These are phyloP conservation scores for Eremobia ochroleuca DNA, from an alignment of 2,888 invertebrate species.

Conservation along the genomic window DNA sequence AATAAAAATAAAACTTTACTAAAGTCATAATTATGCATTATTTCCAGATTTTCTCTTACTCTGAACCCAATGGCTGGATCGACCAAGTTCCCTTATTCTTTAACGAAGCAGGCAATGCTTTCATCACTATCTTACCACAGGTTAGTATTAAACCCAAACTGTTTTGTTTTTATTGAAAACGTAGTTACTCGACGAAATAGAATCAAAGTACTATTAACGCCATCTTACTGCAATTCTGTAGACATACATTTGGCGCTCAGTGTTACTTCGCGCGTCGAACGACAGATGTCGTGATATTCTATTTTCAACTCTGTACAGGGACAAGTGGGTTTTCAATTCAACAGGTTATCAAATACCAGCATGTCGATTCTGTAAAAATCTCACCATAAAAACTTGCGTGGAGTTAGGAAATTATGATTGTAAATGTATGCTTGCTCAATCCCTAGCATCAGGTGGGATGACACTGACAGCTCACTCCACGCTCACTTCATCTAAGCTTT, in stretches of 20 bases:
- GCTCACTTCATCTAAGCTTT: too few species aligned
- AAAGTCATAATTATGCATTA: not conserved
- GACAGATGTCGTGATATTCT: slow-evolving; percentile 10
- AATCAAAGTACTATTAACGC: slow-evolving; percentile 1
- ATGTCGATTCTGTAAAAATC: too few species aligned
- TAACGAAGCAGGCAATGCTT: slow-evolving; percentile 92
- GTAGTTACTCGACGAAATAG: not conserved
- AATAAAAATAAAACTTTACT: not conserved
- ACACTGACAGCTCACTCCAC: too few species aligned
- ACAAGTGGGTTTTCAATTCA: not conserved
- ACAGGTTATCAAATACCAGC: not conserved
- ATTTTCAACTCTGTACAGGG: not conserved
- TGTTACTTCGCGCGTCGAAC: not conserved
- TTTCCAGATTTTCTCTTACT: slow-evolving; percentile 87
- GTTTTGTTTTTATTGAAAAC: not conserved
- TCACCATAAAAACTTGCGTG: too few species aligned
- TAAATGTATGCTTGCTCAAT: too few species aligned
- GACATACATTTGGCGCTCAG: not conserved
- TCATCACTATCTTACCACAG: slow-evolving; percentile 94
- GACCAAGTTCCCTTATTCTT: slow-evolving; percentile 94
- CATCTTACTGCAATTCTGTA: slow-evolving; percentile 13
- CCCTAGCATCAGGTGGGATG: too few species aligned
- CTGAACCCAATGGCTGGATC: slow-evolving; percentile 93
- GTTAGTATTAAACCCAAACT: slow-evolving; percentile 74
- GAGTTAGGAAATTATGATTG: too few species aligned